Evolutionary conservation across 2,113 vertebrate genomes (phyloP), one percentile per base, ranked within the genome.

Genomic region (Pollachius pollachius): DNA sequence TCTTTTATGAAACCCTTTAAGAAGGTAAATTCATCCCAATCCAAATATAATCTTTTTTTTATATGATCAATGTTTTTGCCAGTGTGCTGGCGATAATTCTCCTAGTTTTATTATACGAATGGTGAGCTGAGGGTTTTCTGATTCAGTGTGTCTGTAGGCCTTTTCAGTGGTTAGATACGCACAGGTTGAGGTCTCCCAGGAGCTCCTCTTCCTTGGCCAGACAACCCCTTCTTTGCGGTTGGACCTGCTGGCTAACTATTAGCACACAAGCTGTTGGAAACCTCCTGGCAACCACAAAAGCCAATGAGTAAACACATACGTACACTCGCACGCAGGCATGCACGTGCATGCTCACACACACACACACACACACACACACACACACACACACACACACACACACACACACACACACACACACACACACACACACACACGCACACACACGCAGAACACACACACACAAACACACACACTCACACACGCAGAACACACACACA

Each of bases 241-340:
- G 60, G 48, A 77, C 62, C 56, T 12, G 62, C 72, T 57, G 69
- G 73, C 37, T 21, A 27, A 62, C 75, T 75, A 68, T 71, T 84
- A 87, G 80, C 73, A 77, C 84, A 74, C 82, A 76, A 76, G 75
- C 77, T 80, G 70, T 57, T 79, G 73, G 70, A 86, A 81, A 85
- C 78, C 84, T 88, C 73, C 74, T 81, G 75, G 83, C 81, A 78
- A 85, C 81, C 77, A 54, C 70, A 64, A 86, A 64, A 56, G 27
- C 48, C 1, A 61, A 86, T 52, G 75, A 66, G 71, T 70, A n/a
- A 65, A 70, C 23, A 11, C 23, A 15, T 15, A 30, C 62, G 61
- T 34, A 48, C 63, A 19, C 63, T 48, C 34, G 11, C 64, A 65
- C 34, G 63, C 69, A 64, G 52, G 61, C 64, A 48, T 30, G n/a